Base-by-base conservation (phyloP, 2,797 vertebrate genomes). In the Etheostoma nigrum region DNA sequence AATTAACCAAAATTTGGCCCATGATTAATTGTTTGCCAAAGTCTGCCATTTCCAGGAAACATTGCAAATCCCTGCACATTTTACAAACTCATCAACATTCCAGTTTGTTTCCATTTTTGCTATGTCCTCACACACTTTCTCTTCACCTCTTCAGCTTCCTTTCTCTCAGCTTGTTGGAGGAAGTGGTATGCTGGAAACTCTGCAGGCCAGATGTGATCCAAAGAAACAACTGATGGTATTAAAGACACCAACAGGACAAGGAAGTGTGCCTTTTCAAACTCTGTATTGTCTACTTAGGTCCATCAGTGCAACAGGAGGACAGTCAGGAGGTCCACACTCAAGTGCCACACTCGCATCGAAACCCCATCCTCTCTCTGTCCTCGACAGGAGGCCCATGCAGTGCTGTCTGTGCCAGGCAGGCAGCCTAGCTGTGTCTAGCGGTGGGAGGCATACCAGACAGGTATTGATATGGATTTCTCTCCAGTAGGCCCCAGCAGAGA, bases 381-480 rank as follows among this genome's bases (percentile, higher is more conserved):
- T 63, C 57, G 59, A 85, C 88, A 87, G 92, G 91, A 88, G 90
- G 88, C 85, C 82, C 89, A 88, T 85, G 86, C 86, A 64, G 84
- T 9, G 81, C 85, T 72, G 87, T 74, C 87, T 89, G 85, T 86
- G 86, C 78, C 88, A 70, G 82, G 81, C 88, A 85, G 90, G 89
- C 88, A 73, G 88, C 86, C 82, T 63, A 76, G 79, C 89, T 91
- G 90, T 90, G 88, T 90, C 64, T 14, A 62, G 68, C 82, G n/a
- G 81, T 78, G 80, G 88, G 86, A 83, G 83, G 85, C 88, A 78
- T 82, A 89, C 86, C 83, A 87, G 87, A 82, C 89, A 93, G 93
- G 91, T 93, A 94, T 95, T 95, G 91, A 93, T 89, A 95, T 93
- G 92, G 91, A 94, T 90, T 88, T 92, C 79, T 84, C 82, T 86